These are phyloP conservation scores for Xiphophorus couchianus DNA, from an alignment of 2,113 vertebrate species.

Conservation along the genomic window DNA sequence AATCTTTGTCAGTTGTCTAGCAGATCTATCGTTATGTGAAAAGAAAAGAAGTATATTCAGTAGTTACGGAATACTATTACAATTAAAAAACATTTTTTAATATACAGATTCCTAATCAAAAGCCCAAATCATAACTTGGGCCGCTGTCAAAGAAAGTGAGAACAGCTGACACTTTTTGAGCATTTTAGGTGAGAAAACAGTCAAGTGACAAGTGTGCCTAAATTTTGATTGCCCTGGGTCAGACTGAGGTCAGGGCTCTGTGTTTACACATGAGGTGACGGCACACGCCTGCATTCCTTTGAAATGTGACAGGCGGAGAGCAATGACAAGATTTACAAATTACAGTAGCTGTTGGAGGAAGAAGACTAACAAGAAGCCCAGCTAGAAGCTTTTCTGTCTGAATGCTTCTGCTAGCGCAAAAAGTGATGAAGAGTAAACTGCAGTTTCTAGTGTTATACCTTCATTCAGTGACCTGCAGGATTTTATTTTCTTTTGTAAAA, in stretches of 20 bases:
- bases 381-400: not conserved
- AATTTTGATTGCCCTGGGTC: constrained; percentile 63
- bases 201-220: constrained; percentile 76
- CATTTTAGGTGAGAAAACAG: constrained; percentile 69
- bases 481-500: no score
- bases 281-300: constrained; percentile 61
- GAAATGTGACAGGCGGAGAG: constrained; percentile 63
- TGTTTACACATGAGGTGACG: constrained; percentile 72
- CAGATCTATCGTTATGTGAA: not conserved
- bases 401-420: not conserved
- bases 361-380: constrained; percentile 17
- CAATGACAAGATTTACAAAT: constrained; percentile 66
- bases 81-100: not conserved
- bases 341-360: constrained; percentile 63
- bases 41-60: not conserved
- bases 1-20: not conserved
- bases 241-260: constrained; percentile 54
- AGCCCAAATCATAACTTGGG: constrained; percentile 16
- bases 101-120: constrained; percentile 6
- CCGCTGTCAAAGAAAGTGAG: not conserved
- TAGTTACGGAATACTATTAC: not conserved
- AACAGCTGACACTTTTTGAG: constrained; percentile 46
- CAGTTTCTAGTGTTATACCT: not conserved
- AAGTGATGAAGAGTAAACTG: not conserved
- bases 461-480: not conserved